Percentiles rank a stretch among this genome's conserved stretches.
Conservation (phyloP, 64 coral and sea anemone species). For the Pocillopora verrucosa region DNA sequence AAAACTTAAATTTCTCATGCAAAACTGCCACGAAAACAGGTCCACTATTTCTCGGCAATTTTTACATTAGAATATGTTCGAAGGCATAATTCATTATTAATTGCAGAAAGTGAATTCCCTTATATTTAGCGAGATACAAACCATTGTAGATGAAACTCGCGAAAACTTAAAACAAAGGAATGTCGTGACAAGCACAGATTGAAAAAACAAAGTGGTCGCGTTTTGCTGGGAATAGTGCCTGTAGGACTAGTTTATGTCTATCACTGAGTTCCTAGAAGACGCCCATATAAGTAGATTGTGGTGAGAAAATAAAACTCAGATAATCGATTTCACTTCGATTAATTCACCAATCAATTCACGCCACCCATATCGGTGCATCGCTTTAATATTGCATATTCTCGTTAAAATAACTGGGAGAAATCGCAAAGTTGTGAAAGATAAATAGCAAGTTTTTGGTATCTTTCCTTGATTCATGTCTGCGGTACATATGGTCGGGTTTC, state of each 20-base stretch:
- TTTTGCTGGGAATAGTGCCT: too few species aligned
- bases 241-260: background rate
- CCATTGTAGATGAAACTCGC: too few species aligned
- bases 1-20: too few species aligned
- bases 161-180: too few species aligned
- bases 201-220: too few species aligned
- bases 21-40: too few species aligned
- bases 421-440: background rate
- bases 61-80: too few species aligned
- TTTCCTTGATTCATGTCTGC: background rate
- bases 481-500: background rate
- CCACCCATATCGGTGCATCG: background rate
- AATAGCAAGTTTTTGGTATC: background rate
- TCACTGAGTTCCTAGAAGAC: background rate
- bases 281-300: constrained; percentile 13
- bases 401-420: background rate
- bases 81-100: too few species aligned
- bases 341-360: background rate
- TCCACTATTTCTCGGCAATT: too few species aligned
- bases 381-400: background rate
- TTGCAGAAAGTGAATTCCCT: too few species aligned
- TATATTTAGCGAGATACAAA: too few species aligned
- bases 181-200: too few species aligned
- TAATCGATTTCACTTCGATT: background rate
- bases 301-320: constrained; percentile 22